These are phyloP conservation scores for Rambutsinella grinnellia DNA, from an alignment of 2,888 invertebrate species.

Conservation along the genomic window DNA sequence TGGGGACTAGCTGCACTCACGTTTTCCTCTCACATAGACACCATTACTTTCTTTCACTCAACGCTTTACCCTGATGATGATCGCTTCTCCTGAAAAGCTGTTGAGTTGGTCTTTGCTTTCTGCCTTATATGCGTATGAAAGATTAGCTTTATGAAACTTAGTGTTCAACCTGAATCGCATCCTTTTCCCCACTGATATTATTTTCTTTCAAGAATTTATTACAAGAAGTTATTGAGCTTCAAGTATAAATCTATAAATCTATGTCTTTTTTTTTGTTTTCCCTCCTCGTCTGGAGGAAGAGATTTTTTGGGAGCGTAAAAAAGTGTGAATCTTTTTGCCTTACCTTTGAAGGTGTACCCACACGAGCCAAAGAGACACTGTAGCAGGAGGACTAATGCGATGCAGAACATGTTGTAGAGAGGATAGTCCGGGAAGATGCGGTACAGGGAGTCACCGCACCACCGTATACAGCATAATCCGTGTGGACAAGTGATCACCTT, in stretches of 20 bases:
- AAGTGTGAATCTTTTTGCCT: conserved; percentile 24
- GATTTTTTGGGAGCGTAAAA: background rate
- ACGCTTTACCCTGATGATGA: background rate
- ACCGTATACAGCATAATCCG: conserved; percentile 65
- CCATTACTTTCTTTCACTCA: conserved; percentile 29
- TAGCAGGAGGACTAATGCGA: conserved; percentile 67
- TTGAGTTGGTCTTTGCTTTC: too few species aligned
- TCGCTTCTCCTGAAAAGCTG: too few species aligned
- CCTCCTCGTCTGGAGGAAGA: background rate
- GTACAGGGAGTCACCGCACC: conserved; percentile 65
- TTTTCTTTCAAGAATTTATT: conserved; percentile 5
- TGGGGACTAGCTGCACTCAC: too few species aligned
- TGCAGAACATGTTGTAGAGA: conserved; percentile 67
- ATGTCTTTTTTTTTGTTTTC: conserved; percentile 1
- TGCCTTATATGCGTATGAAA: too few species aligned
- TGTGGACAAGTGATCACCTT: conserved; percentile 63
- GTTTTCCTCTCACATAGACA: background rate
- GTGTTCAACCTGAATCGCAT: background rate
- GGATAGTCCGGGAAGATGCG: conserved; percentile 66
- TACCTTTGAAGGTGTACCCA: conserved; percentile 67
- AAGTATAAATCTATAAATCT: background rate
- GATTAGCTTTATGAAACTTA: too few species aligned
- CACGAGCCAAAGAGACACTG: conserved; percentile 67
- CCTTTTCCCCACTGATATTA: background rate
- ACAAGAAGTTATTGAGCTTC: background rate